Conservation (phyloP, 2,797 vertebrate species). For the Xerus rutilus region DNA sequence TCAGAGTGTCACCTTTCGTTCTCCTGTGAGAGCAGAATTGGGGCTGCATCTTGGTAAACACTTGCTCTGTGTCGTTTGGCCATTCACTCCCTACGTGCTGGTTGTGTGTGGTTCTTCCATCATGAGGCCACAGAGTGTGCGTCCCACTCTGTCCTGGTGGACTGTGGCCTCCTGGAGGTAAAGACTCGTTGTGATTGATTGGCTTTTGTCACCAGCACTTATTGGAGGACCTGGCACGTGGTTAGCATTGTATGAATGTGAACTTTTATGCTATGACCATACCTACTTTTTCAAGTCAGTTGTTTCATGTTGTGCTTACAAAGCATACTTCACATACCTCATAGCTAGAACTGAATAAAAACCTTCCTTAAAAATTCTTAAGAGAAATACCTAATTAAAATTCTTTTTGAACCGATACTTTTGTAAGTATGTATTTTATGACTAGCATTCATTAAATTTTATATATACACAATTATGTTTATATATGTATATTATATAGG, state of each 20-base stretch:
- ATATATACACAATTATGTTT: no score
- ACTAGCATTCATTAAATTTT: background rate
- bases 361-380: background rate
- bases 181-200: background rate
- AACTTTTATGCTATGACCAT: background rate
- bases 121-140: background rate
- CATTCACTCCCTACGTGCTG: background rate
- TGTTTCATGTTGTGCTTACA: background rate
- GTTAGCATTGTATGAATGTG: background rate
- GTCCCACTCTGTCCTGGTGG: background rate
- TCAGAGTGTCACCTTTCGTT: background rate
- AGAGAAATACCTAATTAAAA: background rate
- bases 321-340: background rate
- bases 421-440: background rate
- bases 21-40: background rate
- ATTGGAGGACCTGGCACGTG: background rate
- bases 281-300: background rate
- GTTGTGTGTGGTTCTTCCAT: background rate
- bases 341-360: background rate
- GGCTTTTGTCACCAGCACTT: background rate
- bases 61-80: background rate
- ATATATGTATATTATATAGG: no score
- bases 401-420: no score
- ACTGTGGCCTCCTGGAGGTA: background rate
- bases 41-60: background rate